Conservation (phyloP, 2,888 invertebrate genomes). For the Thera obeliscata region DNA sequence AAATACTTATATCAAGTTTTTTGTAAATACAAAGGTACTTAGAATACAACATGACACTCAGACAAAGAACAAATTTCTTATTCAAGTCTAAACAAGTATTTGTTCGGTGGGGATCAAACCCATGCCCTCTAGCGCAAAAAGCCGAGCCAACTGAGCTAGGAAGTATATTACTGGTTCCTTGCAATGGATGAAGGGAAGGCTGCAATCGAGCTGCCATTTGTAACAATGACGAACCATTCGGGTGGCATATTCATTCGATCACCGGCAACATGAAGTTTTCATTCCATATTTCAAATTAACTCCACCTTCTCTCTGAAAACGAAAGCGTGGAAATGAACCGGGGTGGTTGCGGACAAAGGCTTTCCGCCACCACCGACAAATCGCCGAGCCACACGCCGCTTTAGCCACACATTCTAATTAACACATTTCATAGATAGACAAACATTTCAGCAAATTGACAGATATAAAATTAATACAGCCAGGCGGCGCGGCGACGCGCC, state of each 20-base stretch:
- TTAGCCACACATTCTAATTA: slow-evolving; percentile 45
- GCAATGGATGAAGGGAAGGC: no score
- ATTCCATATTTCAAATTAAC: neutral
- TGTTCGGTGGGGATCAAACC: no score
- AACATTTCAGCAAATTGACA: slow-evolving; percentile 55
- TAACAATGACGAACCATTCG: neutral
- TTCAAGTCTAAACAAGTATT: no score
- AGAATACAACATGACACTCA: no score
- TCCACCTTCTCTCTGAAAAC: neutral
- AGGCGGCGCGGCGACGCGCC: slow-evolving; percentile 84
- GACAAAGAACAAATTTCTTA: no score
- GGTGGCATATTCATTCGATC: neutral
- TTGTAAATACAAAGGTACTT: no score
- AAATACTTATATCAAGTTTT: no score
- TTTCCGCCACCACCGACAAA: slow-evolving; percentile 10
- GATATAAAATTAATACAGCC: slow-evolving; percentile 87
- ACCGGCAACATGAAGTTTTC: no score
- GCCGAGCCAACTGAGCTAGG: no score
- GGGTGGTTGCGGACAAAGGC: slow-evolving; percentile 4
- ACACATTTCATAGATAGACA: slow-evolving; percentile 25
- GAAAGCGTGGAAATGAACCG: neutral
- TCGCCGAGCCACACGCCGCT: slow-evolving; percentile 32
- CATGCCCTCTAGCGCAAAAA: no score
- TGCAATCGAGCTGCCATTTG: no score
- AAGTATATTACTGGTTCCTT: no score